These are phyloP conservation scores for Chloroclystis v-ata DNA, from an alignment of 2,888 invertebrate species.

Conservation along the genomic window DNA sequence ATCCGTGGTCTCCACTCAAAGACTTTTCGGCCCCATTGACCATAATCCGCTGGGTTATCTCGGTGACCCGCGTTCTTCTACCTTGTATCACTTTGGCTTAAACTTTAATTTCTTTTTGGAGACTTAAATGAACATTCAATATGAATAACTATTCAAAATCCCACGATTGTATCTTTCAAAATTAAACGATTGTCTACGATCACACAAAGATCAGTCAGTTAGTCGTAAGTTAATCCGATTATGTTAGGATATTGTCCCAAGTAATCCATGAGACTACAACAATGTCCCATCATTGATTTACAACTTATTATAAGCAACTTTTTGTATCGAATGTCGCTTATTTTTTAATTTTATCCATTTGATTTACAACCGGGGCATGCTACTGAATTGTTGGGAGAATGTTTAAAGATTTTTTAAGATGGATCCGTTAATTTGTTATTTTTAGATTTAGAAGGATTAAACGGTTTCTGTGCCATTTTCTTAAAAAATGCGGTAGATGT, in stretches of 20 bases:
- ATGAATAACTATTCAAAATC: no score
- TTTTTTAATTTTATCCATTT: constrained; percentile 1
- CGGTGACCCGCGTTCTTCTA: no score
- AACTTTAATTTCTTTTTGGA: no score
- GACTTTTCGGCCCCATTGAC: no score
- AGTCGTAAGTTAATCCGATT: constrained; percentile 65
- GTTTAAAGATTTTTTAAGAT: background rate
- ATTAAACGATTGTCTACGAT: constrained; percentile 45
- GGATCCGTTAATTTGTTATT: constrained; percentile 6
- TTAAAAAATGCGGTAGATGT: background rate
- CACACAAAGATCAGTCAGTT: constrained; percentile 44
- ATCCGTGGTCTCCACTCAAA: no score
- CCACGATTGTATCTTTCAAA: constrained; percentile 44
- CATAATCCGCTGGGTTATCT: no score
- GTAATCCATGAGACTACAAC: constrained; percentile 47
- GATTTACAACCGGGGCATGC: constrained; percentile 24
- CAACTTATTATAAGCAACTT: no score
- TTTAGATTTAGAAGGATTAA: constrained; percentile 1
- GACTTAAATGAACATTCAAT: no score
- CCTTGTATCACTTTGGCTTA: no score
- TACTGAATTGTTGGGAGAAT: constrained; percentile 23
- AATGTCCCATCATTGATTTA: constrained; percentile 43
- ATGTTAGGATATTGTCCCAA: constrained; percentile 59
- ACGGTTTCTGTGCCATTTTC: no score
- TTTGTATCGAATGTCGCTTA: constrained; percentile 15